A percentile compares a stretch with the other conserved stretches of the same genome.
Conservation (phyloP, 2,797 vertebrate genomes). For the Coracias cyanogaster region DNA sequence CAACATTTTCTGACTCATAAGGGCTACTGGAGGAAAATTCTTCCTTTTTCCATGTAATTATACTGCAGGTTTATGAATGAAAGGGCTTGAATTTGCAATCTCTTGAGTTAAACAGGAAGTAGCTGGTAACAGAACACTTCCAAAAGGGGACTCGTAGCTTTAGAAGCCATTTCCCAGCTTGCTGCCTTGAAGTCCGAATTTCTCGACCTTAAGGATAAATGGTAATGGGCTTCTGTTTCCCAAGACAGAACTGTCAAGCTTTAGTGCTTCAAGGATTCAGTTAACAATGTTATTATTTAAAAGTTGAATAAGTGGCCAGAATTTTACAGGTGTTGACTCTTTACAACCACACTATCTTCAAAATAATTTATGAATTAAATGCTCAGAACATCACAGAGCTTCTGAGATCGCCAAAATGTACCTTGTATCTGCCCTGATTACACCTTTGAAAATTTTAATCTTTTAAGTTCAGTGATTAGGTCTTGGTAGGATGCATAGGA, state of each 20-base stretch:
- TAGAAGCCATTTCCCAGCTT: neutral
- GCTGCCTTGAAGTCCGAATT: neutral
- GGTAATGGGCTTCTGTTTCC: neutral
- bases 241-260: neutral
- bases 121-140: neutral
- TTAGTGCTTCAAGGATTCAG: neutral
- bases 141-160: neutral
- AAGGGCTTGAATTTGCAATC: neutral
- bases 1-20: neutral
- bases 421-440: neutral
- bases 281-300: neutral
- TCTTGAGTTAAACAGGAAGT: neutral
- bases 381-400: neutral
- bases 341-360: neutral
- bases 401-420: neutral
- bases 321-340: neutral
- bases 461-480: neutral
- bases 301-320: neutral
- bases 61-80: neutral
- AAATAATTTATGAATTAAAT: neutral
- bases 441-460: neutral
- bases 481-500: accelerated
- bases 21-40: neutral
- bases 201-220: neutral
- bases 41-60: neutral